Base-by-base conservation (phyloP, 2,888 invertebrate species). In the Eupithecia pulchellata region DNA sequence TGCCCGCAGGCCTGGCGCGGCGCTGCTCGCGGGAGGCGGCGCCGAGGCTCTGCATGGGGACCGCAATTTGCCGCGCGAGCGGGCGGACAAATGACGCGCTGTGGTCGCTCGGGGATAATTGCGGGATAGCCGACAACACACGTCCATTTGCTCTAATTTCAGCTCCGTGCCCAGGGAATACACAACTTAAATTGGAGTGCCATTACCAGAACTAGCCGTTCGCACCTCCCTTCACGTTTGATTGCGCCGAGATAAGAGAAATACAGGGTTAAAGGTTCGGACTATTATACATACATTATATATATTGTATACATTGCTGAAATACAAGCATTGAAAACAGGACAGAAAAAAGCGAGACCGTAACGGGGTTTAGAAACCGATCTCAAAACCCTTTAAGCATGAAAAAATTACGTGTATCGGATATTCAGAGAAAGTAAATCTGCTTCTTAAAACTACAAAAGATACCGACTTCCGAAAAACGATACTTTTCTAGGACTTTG, bases 51-150 rank as follows among this genome's bases (percentile, higher is more conserved):
- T 58, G 70, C 66, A 57, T 66, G 52, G 25, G 39, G 52, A 4
- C 27, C 39, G 71, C 34, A 42, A 72, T 72, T 72, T 66, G 29
- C 62, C 68, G 68, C 52, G 20, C 68, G 68, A 62, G 32, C 39
- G 64, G 47, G 52, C 52, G 20, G 25, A 60, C 62, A 60, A 42
- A 72, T 68, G 62, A 58, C 62, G 65, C 61, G 64, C 39, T 67
- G 57, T 60, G 27, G 61, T 32, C 60, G 39, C 57, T 29, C 55
- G 34, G 61, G 62, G 42, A 61, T 71, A 64, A 68, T 70, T 62
- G 68, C 57, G 68, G 62, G 61, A 42, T 63, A 36, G 39, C 39
- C 42, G 68, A 57, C 64, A 61, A 36, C 62, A 42, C 34, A 47
- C 39, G 65, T 42, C 68, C 65, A 65, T 65, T 68, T 32, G 32